phyloP scores from a whole-genome alignment of 30 jellyfish, hydroid and myxozoan genomes.

The Rhopilema esculentum region DNA sequence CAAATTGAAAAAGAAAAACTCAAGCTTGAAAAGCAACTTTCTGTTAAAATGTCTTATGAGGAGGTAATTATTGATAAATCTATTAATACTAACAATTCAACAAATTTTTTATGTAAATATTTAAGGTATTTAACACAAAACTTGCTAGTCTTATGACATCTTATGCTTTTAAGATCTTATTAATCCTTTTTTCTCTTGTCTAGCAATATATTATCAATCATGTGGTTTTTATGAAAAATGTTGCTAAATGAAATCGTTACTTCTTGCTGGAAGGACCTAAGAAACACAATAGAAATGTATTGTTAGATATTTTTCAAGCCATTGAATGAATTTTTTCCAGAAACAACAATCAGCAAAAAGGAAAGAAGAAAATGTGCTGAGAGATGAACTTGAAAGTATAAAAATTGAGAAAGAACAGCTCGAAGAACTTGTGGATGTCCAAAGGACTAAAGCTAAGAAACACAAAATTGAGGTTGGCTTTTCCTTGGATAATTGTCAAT shows the following conservation, averaged over 20 bases:
- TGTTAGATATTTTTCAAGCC: too few relatives aligned
- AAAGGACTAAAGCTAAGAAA: neutral
- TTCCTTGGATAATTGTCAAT: too few relatives aligned
- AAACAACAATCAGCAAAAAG: constrained; percentile 1
- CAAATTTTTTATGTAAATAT: too few relatives aligned
- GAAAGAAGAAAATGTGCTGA: constrained; percentile 30
- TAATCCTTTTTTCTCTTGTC: too few relatives aligned
- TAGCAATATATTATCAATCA: too few relatives aligned
- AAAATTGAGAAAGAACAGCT: neutral
- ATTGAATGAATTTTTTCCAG: neutral
- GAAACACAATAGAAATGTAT: neutral
- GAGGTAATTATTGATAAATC: neutral
- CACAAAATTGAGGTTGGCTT: neutral
- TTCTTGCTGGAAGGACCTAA: neutral
- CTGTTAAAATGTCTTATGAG: constrained; percentile 14
- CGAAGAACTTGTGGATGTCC: neutral
- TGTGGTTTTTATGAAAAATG: too few relatives aligned
- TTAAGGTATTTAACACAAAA: too few relatives aligned
- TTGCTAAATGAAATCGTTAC: too few relatives aligned
- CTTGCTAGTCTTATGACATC: too few relatives aligned
- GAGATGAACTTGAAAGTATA: constrained; percentile 19
- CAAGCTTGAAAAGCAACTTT: constrained; percentile 46
- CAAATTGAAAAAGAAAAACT: constrained; percentile 74
- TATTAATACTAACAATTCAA: too few relatives aligned
- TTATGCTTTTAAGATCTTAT: too few relatives aligned